Conservation (phyloP, 1,140 invertebrate species). For the Diorhabda sublineata region DNA sequence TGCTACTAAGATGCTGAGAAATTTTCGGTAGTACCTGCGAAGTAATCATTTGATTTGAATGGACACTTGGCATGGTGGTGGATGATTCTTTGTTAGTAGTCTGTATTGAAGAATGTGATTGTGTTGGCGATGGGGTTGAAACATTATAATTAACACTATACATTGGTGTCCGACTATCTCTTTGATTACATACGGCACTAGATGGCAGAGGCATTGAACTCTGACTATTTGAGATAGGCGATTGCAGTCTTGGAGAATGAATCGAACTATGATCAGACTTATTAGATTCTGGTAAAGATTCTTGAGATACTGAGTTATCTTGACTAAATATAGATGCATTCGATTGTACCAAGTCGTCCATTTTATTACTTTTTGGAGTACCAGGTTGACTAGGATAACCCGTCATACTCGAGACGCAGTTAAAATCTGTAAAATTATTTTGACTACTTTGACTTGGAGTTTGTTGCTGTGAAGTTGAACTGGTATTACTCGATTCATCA, state of each 20-base stretch:
- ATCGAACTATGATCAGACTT: conserved; percentile 27
- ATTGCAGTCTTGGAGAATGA: conserved; percentile 25
- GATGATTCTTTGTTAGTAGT: conserved; percentile 12
- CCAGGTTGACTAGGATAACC: conserved; percentile 45
- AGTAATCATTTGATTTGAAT: conserved; percentile 11
- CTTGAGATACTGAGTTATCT: conserved; percentile 40
- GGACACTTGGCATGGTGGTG: conserved; percentile 3
- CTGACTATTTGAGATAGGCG: conserved; percentile 24
- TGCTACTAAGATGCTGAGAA: conserved; percentile 16
- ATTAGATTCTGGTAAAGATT: conserved; percentile 35
- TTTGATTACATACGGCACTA: conserved; percentile 14
- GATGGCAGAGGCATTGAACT: conserved; percentile 19
- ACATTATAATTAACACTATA: conserved; percentile 14
- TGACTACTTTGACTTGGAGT: conserved; percentile 35
- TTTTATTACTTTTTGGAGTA: conserved; percentile 44
- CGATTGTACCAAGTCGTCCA: conserved; percentile 44
- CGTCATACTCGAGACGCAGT: conserved; percentile 41
- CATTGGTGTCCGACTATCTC: conserved; percentile 2
- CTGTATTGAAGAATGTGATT: conserved; percentile 23
- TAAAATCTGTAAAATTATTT: conserved; percentile 42
- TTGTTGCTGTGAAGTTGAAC: conserved; percentile 34
- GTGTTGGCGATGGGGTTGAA: conserved; percentile 24
- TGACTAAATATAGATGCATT: conserved; percentile 39
- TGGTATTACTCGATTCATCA: conserved; percentile 37
- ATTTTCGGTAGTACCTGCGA: conserved; percentile 19